Conservation (phyloP, 2,113 vertebrate species). For the Chrysemys picta region DNA sequence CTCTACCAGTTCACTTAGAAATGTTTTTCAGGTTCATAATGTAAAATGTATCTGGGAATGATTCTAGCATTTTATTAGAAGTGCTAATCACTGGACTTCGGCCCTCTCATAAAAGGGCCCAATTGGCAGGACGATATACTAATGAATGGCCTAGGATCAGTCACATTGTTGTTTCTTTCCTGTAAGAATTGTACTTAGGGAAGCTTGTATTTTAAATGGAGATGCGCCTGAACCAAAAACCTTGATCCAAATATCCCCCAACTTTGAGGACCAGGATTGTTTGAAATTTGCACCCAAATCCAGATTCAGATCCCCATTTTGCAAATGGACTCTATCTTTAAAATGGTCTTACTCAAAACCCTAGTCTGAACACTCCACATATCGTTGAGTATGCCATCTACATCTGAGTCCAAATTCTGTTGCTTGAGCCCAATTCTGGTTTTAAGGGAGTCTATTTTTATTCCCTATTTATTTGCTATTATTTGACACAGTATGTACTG, state of each 20-base stretch:
- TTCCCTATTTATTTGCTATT: conserved; percentile 47
- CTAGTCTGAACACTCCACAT: neutral
- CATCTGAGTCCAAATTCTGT: conserved; percentile 9
- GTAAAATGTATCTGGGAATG: neutral
- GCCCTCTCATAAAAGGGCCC: neutral
- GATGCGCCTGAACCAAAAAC: neutral
- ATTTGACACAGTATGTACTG: conserved; percentile 45
- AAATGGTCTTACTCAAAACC: neutral
- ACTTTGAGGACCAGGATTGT: neutral
- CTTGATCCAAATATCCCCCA: neutral
- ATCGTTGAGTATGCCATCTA: neutral
- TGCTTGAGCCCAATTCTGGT: conserved; percentile 27
- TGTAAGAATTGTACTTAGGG: neutral
- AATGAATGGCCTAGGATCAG: neutral
- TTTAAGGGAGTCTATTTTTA: conserved; percentile 40
- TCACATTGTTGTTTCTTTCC: neutral
- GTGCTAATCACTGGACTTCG: neutral
- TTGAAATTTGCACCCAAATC: neutral
- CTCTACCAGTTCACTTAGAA: neutral
- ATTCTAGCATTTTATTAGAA: neutral
- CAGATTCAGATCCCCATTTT: neutral
- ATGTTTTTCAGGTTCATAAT: neutral
- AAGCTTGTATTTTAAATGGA: neutral
- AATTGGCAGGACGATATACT: neutral
- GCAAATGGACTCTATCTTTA: neutral